Evolutionary conservation across 1,140 invertebrate genomes (phyloP).

Genomic region (Temnothorax nylanderi): DNA sequence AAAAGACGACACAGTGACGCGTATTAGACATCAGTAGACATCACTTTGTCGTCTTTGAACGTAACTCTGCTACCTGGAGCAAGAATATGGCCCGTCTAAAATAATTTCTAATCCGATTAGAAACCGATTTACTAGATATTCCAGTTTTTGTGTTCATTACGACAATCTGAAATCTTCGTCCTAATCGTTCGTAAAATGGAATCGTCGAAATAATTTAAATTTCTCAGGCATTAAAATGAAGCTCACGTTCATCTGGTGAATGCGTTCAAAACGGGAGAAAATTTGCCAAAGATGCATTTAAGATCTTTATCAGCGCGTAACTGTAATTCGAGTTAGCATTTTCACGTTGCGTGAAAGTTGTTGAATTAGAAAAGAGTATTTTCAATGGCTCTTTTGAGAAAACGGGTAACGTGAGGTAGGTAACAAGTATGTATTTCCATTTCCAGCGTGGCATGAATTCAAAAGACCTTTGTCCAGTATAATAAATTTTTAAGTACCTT

Average conservation of each 20-base stretch:
- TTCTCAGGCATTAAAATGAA: not conserved
- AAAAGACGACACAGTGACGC: not conserved
- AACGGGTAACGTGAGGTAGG: constrained; percentile 43
- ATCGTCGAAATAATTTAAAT: not conserved
- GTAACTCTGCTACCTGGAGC: not conserved
- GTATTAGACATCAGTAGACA: not conserved
- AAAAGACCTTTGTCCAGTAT: not conserved
- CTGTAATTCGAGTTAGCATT: constrained; percentile 47
- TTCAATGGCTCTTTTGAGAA: not conserved
- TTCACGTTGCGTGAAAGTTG: constrained; percentile 67
- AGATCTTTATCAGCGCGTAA: constrained; percentile 42
- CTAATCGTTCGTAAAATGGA: not conserved
- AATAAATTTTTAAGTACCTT: constrained; percentile 29
- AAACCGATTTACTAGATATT: not conserved
- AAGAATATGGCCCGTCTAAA: not conserved
- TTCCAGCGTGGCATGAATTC: not conserved
- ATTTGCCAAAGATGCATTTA: constrained; percentile 2
- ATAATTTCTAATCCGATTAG: not conserved
- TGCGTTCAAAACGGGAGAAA: not conserved
- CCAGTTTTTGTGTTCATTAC: not conserved
- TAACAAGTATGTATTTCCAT: constrained; percentile 1
- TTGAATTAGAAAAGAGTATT: constrained; percentile 1
- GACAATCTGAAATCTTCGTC: not conserved
- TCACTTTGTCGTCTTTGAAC: not conserved
- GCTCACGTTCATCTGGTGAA: not conserved